phyloP scores from a whole-genome alignment of 2,888 invertebrate genomes.

The Lacanobia oleracea region DNA sequence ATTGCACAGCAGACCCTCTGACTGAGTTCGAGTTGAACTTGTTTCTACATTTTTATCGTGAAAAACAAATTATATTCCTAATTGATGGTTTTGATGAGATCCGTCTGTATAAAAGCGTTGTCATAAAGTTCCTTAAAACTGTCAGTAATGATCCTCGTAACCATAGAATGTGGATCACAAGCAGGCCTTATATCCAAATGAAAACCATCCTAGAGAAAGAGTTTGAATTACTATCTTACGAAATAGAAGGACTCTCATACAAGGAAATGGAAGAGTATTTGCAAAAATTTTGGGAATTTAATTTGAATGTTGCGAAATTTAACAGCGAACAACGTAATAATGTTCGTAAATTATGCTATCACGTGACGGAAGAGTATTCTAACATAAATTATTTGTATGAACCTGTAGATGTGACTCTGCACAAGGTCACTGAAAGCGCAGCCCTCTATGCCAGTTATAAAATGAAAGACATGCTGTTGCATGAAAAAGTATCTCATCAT shows the following conservation, averaged over 20 bases:
- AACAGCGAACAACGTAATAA: constrained; percentile 33
- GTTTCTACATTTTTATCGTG: constrained; percentile 49
- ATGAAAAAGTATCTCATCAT: not conserved
- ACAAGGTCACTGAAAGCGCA: not conserved
- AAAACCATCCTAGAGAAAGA: constrained; percentile 24
- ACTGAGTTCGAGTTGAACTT: constrained; percentile 32
- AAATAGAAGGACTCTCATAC: constrained; percentile 27
- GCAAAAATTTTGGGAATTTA: constrained; percentile 33
- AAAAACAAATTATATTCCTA: constrained; percentile 40
- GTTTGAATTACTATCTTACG: constrained; percentile 36
- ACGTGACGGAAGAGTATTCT: too few species aligned
- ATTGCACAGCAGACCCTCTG: constrained; percentile 3
- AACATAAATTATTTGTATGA: too few species aligned
- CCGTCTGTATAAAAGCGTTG: constrained; percentile 45
- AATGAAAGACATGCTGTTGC: not conserved
- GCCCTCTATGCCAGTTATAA: not conserved
- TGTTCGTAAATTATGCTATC: not conserved
- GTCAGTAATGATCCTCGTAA: constrained; percentile 4
- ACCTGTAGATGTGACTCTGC: not conserved
- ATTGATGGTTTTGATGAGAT: constrained; percentile 64
- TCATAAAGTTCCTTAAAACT: constrained; percentile 21
- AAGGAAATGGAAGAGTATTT: constrained; percentile 35
- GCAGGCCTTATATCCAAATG: constrained; percentile 48
- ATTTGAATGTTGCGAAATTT: constrained; percentile 27
- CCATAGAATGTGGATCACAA: constrained; percentile 53